phyloP scores from a whole-genome alignment of 2,113 vertebrate species.

The Pseudopodoces humilis region DNA sequence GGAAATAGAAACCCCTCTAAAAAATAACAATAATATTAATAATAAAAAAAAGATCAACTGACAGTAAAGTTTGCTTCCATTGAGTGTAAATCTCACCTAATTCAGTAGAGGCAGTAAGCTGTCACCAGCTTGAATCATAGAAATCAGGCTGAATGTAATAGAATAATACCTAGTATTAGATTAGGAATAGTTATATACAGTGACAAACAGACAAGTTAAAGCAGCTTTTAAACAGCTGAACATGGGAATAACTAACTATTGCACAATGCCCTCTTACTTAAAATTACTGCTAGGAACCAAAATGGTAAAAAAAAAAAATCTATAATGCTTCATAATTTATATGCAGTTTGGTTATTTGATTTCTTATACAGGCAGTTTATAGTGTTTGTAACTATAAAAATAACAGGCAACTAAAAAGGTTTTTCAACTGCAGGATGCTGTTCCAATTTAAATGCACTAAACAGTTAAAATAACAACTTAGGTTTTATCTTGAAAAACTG shows the following conservation, averaged over 20 bases:
- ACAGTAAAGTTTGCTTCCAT: constrained; percentile 60
- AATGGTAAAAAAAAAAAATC: constrained; percentile 57
- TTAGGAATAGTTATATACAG: constrained; percentile 80
- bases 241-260: constrained; percentile 81
- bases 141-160: constrained; percentile 73
- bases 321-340: constrained; percentile 74
- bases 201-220: constrained; percentile 80
- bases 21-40: neutral
- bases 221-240: constrained; percentile 81
- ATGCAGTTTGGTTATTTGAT: constrained; percentile 76
- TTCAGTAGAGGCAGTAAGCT: constrained; percentile 76
- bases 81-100: constrained; percentile 67
- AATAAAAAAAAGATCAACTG: neutral
- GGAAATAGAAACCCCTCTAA: constrained; percentile 8
- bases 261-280: constrained; percentile 83
- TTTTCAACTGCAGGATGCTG: constrained; percentile 63
- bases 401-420: constrained; percentile 46
- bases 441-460: constrained; percentile 64
- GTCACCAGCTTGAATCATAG: constrained; percentile 71
- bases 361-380: constrained; percentile 79
- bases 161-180: constrained; percentile 78
- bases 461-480: constrained; percentile 59
- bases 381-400: constrained; percentile 74
- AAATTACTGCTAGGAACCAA: constrained; percentile 77
- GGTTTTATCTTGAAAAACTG: neutral